Conservation (phyloP, 2,113 vertebrate genomes). For the pig (Sus scrofa) region T2T-Sscrofa CM000816.6:11322501-11323000, state of each 20-base stretch:
- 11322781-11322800: constrained; percentile 68
- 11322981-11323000: background rate
- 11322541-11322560: background rate
- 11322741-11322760: constrained; percentile 79
- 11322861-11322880: background rate
- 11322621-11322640: constrained; percentile 17
- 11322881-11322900: constrained; percentile 8
- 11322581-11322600: constrained; percentile 39
- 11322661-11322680: background rate
- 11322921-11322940: background rate
- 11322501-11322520: too few species aligned
- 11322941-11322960: background rate
- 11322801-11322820: constrained; percentile 55
- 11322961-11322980: background rate
- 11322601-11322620: constrained; percentile 72
- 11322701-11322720: constrained; percentile 47
- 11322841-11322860: constrained; percentile 18
- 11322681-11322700: constrained; percentile 40
- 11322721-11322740: constrained; percentile 71
- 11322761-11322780: constrained; percentile 63
- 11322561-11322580: constrained; percentile 68
- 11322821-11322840: constrained; percentile 54
- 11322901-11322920: background rate
- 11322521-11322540: constrained; percentile 21
- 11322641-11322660: background rate